These are phyloP conservation scores for Nycticryphes semicollaris DNA, from an alignment of 2,113 vertebrate species.

Conservation along the genomic window DNA sequence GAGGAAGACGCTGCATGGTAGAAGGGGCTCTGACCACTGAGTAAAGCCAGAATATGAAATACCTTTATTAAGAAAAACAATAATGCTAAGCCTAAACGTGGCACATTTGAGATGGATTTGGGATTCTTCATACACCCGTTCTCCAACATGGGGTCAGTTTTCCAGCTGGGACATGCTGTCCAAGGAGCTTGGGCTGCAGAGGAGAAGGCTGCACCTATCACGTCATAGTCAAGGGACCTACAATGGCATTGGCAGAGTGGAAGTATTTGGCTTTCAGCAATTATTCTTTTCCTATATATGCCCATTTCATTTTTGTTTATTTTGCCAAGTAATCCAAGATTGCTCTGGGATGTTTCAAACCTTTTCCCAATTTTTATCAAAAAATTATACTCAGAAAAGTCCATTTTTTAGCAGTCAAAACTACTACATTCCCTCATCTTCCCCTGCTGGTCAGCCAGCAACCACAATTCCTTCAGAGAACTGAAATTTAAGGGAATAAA, in stretches of 20 bases:
- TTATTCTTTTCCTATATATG: not conserved
- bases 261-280: not conserved
- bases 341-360: not conserved
- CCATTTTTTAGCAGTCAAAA: not conserved
- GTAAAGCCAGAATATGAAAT: not conserved
- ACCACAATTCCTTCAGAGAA: not conserved
- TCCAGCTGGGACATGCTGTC: not conserved
- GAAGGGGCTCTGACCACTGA: not conserved
- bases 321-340: not conserved
- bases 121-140: rapidly evolving
- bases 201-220: not conserved
- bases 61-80: not conserved
- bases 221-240: not conserved
- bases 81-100: not conserved
- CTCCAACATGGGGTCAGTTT: not conserved
- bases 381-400: not conserved
- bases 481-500: too few relatives aligned
- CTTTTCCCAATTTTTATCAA: not conserved
- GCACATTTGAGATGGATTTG: not conserved
- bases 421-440: not conserved
- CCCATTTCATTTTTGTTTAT: not conserved
- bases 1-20: rapidly evolving
- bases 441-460: not conserved
- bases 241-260: not conserved
- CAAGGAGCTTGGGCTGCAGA: not conserved